phyloP scores from a whole-genome alignment of 2,888 invertebrate species.

The Elgonia sp. region DNA sequence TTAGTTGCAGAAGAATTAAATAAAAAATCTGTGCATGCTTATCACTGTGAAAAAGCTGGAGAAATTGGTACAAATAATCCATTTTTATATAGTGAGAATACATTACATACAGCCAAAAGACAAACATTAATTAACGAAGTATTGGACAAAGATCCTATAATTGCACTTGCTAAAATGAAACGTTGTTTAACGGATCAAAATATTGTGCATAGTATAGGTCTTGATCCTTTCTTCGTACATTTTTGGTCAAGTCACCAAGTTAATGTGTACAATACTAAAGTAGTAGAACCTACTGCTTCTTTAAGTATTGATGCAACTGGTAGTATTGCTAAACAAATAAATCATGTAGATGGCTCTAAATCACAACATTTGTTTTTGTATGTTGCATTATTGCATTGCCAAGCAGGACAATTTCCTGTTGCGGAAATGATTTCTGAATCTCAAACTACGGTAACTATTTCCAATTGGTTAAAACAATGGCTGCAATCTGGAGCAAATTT shows the following conservation, averaged over 20 bases:
- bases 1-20: no score
- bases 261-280: neutral
- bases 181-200: slow-evolving; percentile 7
- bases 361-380: slow-evolving; percentile 46
- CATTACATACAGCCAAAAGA: neutral
- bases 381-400: slow-evolving; percentile 6
- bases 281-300: neutral
- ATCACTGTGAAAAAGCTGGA: no score
- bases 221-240: slow-evolving; percentile 34
- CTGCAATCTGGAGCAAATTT: slow-evolving; percentile 14
- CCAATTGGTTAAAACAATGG: slow-evolving; percentile 19
- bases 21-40: no score
- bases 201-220: slow-evolving; percentile 12
- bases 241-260: slow-evolving; percentile 53
- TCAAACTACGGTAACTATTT: slow-evolving; percentile 37
- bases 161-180: neutral
- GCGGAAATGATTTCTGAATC: slow-evolving; percentile 28
- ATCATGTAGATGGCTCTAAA: slow-evolving; percentile 26
- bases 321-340: neutral
- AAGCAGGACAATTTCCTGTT: slow-evolving; percentile 35
- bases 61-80: no score
- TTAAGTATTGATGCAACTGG: slow-evolving; percentile 40
- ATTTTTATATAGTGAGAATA: neutral
- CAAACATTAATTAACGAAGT: neutral
- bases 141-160: neutral